Conservation (phyloP, 2,797 vertebrate species). For the Phrynocephalus vlangalii region DNA sequence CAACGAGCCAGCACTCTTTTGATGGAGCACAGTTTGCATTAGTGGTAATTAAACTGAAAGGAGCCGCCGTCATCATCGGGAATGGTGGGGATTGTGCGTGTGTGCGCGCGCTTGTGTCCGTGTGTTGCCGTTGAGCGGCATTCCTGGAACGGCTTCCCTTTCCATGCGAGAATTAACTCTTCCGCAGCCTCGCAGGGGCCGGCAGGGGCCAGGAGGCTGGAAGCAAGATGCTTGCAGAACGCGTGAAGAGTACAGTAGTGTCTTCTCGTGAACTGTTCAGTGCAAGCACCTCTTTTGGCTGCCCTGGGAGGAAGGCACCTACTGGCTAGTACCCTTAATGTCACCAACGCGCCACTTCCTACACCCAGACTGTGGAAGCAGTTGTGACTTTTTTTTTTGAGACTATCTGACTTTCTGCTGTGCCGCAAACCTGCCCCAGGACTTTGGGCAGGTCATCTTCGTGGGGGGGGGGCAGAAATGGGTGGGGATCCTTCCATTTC, state of each 20-base stretch:
- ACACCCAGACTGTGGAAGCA: no score
- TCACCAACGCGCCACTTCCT: not conserved
- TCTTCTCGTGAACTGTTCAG: not conserved
- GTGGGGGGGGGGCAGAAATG: no score
- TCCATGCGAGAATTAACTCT: not conserved
- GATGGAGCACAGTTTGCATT: conserved; percentile 76
- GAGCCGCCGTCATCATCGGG: not conserved
- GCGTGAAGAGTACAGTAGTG: not conserved
- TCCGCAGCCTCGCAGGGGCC: not conserved
- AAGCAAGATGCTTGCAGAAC: not conserved
- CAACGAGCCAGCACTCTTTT: conserved; percentile 64
- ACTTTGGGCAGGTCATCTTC: not conserved
- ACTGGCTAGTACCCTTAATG: not conserved
- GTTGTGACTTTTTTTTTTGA: no score
- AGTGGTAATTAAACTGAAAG: conserved; percentile 73
- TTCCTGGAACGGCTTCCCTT: conserved; percentile 26
- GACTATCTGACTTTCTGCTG: not conserved
- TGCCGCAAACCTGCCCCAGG: not conserved
- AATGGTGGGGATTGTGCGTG: not conserved
- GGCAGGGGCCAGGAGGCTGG: not conserved
- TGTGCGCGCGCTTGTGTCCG: not conserved
- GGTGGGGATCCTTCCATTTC: not conserved
- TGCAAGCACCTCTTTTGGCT: not conserved
- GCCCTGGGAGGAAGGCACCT: no score
- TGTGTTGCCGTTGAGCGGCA: not conserved